Percentiles rank a stretch among this genome's conserved stretches.
phyloP scores from a whole-genome alignment of 30 jellyfish, hydroid and myxozoan genomes.

The Catostylus mosaicus region DNA sequence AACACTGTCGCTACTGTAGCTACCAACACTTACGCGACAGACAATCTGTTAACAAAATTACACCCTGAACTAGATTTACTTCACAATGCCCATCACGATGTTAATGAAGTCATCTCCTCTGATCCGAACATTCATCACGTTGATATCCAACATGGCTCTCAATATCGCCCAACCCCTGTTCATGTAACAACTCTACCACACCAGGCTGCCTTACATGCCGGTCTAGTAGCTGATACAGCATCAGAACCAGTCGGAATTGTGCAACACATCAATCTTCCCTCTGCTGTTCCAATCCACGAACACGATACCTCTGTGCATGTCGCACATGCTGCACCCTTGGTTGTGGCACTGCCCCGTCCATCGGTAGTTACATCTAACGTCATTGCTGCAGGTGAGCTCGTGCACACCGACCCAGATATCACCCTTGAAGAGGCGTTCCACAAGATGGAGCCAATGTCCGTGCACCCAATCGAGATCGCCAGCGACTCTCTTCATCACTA shows the following conservation, averaged over 20 bases:
- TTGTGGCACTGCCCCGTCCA: constrained; percentile 19
- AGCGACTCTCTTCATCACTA: constrained; percentile 57
- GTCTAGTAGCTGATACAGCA: not conserved
- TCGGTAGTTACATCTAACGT: constrained; percentile 29
- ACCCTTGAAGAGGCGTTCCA: constrained; percentile 66
- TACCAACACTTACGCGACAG: constrained; percentile 25
- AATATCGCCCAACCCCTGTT: constrained; percentile 19
- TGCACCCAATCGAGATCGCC: constrained; percentile 47
- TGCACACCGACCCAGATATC: constrained; percentile 68
- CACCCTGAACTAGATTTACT: constrained; percentile 57
- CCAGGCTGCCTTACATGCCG: constrained; percentile 27
- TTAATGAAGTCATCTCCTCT: constrained; percentile 38
- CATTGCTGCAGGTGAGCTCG: constrained; percentile 51
- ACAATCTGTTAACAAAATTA: constrained; percentile 39
- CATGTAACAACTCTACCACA: constrained; percentile 38
- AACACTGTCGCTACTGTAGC: not conserved
- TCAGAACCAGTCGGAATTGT: constrained; percentile 30
- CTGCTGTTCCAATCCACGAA: constrained; percentile 11
- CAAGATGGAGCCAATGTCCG: constrained; percentile 36
- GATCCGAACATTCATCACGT: constrained; percentile 56
- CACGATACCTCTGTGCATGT: not conserved
- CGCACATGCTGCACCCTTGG: constrained; percentile 18
- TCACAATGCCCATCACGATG: constrained; percentile 64
- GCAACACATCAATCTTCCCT: constrained; percentile 29
- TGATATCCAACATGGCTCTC: not conserved